Percentiles rank a stretch among this genome's conserved stretches.
Evolutionary conservation across 2,888 invertebrate genomes (phyloP).

Genomic region (Molorchus minor): DNA sequence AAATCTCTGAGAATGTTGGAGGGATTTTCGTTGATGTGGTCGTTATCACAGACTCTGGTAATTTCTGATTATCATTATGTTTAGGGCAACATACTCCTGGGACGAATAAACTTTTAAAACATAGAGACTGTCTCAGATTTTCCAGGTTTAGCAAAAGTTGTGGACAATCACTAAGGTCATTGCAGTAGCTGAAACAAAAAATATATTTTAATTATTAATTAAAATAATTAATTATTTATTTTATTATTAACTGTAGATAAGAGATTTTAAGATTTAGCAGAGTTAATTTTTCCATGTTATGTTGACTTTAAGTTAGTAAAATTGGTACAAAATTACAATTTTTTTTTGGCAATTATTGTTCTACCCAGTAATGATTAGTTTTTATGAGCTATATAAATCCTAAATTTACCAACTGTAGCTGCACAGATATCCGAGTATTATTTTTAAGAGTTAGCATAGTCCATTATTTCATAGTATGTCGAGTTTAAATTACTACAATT

Average conservation of each 20-base stretch:
- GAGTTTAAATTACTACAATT: conserved; percentile 1
- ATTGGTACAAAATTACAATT: too few relatives aligned
- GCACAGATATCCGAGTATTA: too few relatives aligned
- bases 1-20: conserved; percentile 47
- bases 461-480: neutral
- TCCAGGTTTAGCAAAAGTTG: conserved; percentile 83
- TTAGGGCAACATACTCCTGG: conserved; percentile 92
- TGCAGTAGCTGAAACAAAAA: conserved; percentile 68
- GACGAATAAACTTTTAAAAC: conserved; percentile 90
- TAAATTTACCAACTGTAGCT: neutral
- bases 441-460: neutral
- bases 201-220: too few relatives aligned
- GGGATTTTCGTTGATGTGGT: conserved; percentile 52
- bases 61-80: conserved; percentile 32
- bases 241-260: too few relatives aligned
- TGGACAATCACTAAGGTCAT: conserved; percentile 89
- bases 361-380: too few relatives aligned
- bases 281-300: too few relatives aligned
- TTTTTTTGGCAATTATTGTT: too few relatives aligned
- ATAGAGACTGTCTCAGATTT: conserved; percentile 84
- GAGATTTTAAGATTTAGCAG: too few relatives aligned
- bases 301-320: too few relatives aligned
- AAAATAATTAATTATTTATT: too few relatives aligned
- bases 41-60: conserved; percentile 51
- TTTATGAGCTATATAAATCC: neutral